Evolutionary conservation across 2,113 vertebrate species (phyloP).

Genomic region (Myotis davidii): DNA sequence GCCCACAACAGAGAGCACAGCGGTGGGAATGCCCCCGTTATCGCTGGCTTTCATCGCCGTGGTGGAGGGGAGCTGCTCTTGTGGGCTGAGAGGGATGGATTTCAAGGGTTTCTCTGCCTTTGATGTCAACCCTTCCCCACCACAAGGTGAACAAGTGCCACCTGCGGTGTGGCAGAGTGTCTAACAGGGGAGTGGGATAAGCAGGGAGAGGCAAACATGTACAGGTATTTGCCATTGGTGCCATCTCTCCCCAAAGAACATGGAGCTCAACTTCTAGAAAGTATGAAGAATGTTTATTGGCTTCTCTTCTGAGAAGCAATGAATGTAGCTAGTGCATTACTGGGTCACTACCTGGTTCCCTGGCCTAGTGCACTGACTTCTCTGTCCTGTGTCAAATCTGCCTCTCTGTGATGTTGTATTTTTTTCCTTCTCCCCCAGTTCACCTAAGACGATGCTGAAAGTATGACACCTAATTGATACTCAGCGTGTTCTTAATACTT

Average conservation of each 20-base stretch:
- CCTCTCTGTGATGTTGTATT: background rate
- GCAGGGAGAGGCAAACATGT: background rate
- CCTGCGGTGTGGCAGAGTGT: background rate
- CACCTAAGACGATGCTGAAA: background rate
- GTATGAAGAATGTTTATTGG: background rate
- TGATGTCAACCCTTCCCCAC: background rate
- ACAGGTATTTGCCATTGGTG: background rate
- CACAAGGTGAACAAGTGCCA: background rate
- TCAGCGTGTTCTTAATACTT: background rate
- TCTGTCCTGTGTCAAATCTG: background rate
- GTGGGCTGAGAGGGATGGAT: constrained; percentile 69
- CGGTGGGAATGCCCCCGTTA: constrained; percentile 87
- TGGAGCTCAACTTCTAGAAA: constrained; percentile 4
- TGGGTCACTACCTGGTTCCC: background rate
- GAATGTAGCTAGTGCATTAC: background rate
- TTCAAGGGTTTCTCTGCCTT: background rate
- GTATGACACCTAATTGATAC: background rate
- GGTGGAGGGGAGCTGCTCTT: constrained; percentile 83
- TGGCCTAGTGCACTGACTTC: background rate
- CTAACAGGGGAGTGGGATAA: background rate
- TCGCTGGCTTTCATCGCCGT: constrained; percentile 80
- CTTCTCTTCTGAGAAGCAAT: background rate
- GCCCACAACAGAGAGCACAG: constrained; percentile 85
- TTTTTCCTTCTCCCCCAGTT: background rate
- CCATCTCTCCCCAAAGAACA: background rate